Evolutionary conservation across 2,888 invertebrate genomes (phyloP).

Genomic region (Tholera decimalis): DNA sequence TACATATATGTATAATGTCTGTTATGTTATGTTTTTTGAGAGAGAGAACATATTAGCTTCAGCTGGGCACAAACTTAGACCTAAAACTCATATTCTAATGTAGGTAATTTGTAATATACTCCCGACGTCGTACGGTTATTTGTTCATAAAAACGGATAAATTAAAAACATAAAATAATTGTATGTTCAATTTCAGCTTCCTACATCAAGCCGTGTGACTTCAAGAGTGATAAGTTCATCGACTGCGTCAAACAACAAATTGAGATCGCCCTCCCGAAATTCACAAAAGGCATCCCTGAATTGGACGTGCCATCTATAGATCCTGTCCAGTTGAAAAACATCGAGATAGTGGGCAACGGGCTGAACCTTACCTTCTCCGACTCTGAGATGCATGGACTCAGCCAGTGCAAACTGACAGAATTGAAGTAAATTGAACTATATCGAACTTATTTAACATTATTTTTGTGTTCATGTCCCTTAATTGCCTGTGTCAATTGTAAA

Average conservation of each 20-base stretch:
- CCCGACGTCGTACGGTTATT: background rate
- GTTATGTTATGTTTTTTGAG: too few relatives aligned
- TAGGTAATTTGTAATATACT: too few relatives aligned
- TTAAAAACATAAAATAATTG: background rate
- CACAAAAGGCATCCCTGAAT: conserved; percentile 82
- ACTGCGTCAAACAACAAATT: conserved; percentile 81
- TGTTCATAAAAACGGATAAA: background rate
- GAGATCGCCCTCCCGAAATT: conserved; percentile 75
- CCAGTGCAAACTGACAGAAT: conserved; percentile 71
- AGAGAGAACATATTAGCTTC: too few relatives aligned
- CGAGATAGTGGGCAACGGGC: conserved; percentile 80
- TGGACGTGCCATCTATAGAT: conserved; percentile 82
- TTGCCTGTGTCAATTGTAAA: background rate
- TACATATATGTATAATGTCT: too few relatives aligned
- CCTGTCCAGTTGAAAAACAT: conserved; percentile 83
- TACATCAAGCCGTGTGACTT: conserved; percentile 82
- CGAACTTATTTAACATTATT: background rate
- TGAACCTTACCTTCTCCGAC: conserved; percentile 78
- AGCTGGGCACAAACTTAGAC: too few relatives aligned
- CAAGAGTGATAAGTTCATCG: conserved; percentile 67
- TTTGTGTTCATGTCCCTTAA: background rate
- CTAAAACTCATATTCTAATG: too few relatives aligned
- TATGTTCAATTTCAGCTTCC: conserved; percentile 77
- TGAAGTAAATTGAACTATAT: conserved; percentile 76
- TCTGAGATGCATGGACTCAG: conserved; percentile 82